phyloP scores from a whole-genome alignment of 2,888 invertebrate species.

The Formica aserva region DNA sequence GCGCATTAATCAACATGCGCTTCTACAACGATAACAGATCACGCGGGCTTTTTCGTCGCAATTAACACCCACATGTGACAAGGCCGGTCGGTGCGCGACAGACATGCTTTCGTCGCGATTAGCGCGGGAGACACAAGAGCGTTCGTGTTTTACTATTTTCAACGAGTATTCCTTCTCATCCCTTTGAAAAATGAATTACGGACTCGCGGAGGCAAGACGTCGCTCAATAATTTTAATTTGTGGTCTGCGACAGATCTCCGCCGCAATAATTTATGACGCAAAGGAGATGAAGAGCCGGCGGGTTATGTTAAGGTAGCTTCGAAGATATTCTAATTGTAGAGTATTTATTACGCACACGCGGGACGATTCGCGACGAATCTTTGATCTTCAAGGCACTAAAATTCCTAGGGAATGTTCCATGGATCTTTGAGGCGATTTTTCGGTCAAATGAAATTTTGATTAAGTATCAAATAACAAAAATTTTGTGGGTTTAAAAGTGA shows the following conservation, averaged over 20 bases:
- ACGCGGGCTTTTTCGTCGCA: constrained; percentile 39
- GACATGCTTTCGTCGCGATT: constrained; percentile 58
- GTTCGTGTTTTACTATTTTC: constrained; percentile 38
- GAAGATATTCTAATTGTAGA: constrained; percentile 80
- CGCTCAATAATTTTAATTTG: constrained; percentile 74
- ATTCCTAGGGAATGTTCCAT: constrained; percentile 30
- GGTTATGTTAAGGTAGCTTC: constrained; percentile 44
- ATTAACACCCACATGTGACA: constrained; percentile 50
- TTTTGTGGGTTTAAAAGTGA: neutral
- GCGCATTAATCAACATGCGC: constrained; percentile 44
- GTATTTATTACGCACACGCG: constrained; percentile 71
- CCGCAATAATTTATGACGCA: constrained; percentile 61
- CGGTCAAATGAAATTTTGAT: constrained; percentile 36
- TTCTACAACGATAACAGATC: constrained; percentile 44
- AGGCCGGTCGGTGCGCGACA: constrained; percentile 17
- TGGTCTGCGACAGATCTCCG: constrained; percentile 50
- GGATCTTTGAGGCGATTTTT: constrained; percentile 30
- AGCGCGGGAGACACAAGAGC: constrained; percentile 34
- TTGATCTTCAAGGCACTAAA: constrained; percentile 63
- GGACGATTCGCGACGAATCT: constrained; percentile 43
- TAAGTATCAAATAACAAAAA: constrained; percentile 1
- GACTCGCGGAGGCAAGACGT: constrained; percentile 58
- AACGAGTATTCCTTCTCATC: constrained; percentile 69
- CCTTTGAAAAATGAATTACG: constrained; percentile 82
- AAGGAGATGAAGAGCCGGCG: constrained; percentile 6